phyloP scores from a whole-genome alignment of 2,888 invertebrate species.

The Phania funesta region DNA sequence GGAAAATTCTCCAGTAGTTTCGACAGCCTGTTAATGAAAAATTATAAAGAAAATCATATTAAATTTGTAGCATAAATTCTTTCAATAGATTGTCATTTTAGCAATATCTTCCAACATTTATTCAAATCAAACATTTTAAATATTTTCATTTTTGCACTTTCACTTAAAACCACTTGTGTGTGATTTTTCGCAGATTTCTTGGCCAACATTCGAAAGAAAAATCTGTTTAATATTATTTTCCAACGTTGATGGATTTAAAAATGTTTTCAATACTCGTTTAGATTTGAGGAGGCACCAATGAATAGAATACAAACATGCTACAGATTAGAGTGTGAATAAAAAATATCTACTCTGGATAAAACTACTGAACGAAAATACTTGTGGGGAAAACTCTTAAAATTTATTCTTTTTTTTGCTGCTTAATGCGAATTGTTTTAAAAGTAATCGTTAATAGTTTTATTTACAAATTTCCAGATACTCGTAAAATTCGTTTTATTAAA shows the following conservation, averaged over 20 bases:
- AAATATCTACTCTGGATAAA: neutral
- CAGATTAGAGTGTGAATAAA: constrained; percentile 13
- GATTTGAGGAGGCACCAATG: neutral
- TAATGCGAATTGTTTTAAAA: no score
- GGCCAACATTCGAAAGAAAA: constrained; percentile 23
- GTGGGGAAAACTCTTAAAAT: no score
- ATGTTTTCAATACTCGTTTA: neutral
- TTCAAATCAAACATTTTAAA: constrained; percentile 32
- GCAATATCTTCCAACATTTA: no score
- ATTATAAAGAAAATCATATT: neutral
- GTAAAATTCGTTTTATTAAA: no score
- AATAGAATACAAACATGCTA: neutral
- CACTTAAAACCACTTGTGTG: constrained; percentile 46
- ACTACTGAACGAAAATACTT: neutral
- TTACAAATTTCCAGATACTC: no score
- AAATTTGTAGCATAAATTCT: neutral
- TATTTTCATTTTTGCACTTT: constrained; percentile 55
- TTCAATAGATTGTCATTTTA: neutral
- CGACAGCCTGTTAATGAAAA: constrained; percentile 79
- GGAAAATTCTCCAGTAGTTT: constrained; percentile 78
- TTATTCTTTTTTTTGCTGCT: no score
- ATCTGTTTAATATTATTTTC: constrained; percentile 59
- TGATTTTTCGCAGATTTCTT: constrained; percentile 5
- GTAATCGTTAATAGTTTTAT: no score
- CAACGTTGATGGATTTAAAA: constrained; percentile 58